Conservation (phyloP, 2,797 vertebrate genomes). For the Vireo griseus region DNA sequence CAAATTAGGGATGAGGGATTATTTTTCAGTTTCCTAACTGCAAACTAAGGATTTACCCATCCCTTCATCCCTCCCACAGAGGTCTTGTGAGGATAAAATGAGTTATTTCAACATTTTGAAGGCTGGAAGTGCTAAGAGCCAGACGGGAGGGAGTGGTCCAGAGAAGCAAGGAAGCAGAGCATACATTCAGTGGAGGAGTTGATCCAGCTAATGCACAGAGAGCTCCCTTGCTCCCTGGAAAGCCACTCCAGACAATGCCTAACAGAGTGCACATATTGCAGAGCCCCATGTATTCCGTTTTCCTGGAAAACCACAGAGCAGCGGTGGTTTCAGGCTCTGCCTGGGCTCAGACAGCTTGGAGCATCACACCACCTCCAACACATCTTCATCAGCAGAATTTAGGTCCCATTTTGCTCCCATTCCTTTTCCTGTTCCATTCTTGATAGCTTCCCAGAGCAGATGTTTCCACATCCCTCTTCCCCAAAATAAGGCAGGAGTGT, state of each 20-base stretch:
- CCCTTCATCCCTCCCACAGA: neutral
- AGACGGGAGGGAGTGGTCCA: neutral
- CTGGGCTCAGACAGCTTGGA: neutral
- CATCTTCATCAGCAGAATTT: neutral
- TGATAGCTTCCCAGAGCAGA: neutral
- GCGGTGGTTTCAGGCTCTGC: neutral
- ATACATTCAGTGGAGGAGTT: neutral
- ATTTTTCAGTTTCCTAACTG: neutral
- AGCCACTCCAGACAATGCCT: neutral
- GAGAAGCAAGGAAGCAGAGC: neutral
- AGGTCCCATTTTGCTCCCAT: neutral
- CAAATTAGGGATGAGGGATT: neutral
- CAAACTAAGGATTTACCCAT: slow-evolving; percentile 2
- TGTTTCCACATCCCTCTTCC: neutral
- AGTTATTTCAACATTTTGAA: slow-evolving; percentile 6
- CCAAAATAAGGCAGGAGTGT: neutral
- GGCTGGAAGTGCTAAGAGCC: slow-evolving; percentile 8
- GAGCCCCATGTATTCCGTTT: neutral
- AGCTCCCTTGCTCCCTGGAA: neutral
- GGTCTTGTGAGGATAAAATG: slow-evolving; percentile 14
- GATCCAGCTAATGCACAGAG: slow-evolving; percentile 12
- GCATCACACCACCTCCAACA: neutral
- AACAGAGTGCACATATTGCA: neutral
- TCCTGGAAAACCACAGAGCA: slow-evolving; percentile 16
- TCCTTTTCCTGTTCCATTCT: neutral